Base-by-base conservation (phyloP, 2,797 vertebrate genomes). In the Crenuchus spilurus region DNA sequence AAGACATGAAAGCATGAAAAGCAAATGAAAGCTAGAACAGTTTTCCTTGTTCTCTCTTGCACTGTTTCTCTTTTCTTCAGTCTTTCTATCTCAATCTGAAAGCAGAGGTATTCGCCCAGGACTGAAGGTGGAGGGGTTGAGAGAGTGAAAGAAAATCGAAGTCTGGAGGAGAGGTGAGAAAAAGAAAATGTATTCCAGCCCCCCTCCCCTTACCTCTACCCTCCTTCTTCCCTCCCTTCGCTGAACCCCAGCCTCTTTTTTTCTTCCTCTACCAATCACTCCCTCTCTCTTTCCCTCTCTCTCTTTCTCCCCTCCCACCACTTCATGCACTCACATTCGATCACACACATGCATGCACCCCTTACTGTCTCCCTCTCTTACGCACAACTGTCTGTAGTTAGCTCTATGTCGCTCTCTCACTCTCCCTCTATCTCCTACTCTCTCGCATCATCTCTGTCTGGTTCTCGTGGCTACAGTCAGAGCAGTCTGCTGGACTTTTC, bases 191-290 rank as follows among this genome's bases (percentile, higher is more conserved):
- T 84, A 89, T 89, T 88, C 81, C 77, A 84, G 70, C 84, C 84
- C 84, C 83, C 85, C 84, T 85, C 86, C 85, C 85, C 79, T 85
- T 83, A 87, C 80, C 82, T 87, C 83, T 87, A 55, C 80, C 80
- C 80, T 91, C 88, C 89, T 89, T 77, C 79, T 80, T 89, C 88
- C 86, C 87, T 92, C 89, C 85, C 88, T 91, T 84, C 83, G 79
- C 77, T 85, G 60, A 73, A 55, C 76, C 77, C 76, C 72, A 81
- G 70, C 55, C 78, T 77, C 81, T 75, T 78, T 60, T n/a, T 54
- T 54, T 54, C 51, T 16, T 65, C 55, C 74, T 70, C 78, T 61
- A 71, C 69, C 73, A 63, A 54, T 69, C 44, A 51, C 79, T 78
- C 75, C 74, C 70, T 67, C 72, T 85, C 2, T 63, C 72, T 46